Evolutionary conservation across 1,140 invertebrate genomes (phyloP).

Genomic region (Drosophila azteca): DNA sequence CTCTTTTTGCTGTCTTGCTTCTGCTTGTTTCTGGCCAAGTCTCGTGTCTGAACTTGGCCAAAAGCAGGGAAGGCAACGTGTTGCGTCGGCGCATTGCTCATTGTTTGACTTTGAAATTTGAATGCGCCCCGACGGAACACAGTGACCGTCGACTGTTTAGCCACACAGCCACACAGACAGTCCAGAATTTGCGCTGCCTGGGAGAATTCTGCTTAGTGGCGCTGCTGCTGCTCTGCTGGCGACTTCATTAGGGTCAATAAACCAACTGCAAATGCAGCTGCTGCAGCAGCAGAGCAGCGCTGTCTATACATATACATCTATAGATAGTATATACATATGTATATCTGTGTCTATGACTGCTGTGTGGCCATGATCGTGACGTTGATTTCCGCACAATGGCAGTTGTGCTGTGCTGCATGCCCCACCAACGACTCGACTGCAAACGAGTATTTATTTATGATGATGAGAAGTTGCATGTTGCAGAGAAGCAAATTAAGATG

Average conservation of each 20-base stretch:
- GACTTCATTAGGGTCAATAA: constrained; percentile 79
- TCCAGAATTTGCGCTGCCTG: constrained; percentile 15
- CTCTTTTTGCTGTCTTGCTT: not conserved
- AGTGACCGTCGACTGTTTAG: constrained; percentile 45
- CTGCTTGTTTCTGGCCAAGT: constrained; percentile 35
- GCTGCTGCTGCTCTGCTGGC: constrained; percentile 23
- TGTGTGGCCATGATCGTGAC: constrained; percentile 42
- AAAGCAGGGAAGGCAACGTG: constrained; percentile 38
- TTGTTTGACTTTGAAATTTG: constrained; percentile 71
- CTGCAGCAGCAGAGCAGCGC: constrained; percentile 8
- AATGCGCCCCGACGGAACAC: constrained; percentile 39
- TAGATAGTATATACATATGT: constrained; percentile 4
- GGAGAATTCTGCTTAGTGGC: not conserved
- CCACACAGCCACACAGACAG: constrained; percentile 6
- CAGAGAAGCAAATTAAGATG: too few relatives aligned
- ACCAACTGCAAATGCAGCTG: constrained; percentile 50
- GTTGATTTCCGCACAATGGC: constrained; percentile 26
- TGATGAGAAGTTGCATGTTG: too few relatives aligned
- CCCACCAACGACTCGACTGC: not conserved
- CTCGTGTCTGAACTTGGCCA: constrained; percentile 69
- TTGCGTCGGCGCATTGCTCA: constrained; percentile 45
- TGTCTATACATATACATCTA: not conserved
- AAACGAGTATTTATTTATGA: constrained; percentile 2
- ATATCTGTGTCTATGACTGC: constrained; percentile 9
- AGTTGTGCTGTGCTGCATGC: not conserved